Conservation (phyloP, 2,113 vertebrate species). For the Solenodon paradoxus region DNA sequence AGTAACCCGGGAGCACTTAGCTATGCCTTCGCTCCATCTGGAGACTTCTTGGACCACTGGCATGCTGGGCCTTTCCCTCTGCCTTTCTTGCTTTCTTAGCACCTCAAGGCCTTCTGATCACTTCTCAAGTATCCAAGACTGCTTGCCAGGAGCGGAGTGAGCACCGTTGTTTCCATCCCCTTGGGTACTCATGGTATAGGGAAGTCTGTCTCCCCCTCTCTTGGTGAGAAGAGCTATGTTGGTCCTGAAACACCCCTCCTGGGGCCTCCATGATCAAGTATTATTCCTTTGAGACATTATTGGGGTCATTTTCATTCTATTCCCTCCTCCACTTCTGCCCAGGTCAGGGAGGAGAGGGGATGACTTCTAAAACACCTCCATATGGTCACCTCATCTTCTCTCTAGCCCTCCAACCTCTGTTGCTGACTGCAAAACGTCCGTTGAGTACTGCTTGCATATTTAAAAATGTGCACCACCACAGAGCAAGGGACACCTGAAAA, state of each 20-base stretch:
- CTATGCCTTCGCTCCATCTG: not conserved
- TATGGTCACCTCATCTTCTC: not conserved
- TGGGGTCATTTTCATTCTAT: not conserved
- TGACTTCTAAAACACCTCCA: not conserved
- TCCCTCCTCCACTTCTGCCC: not conserved
- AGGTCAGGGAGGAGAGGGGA: not conserved
- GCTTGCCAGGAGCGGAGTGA: not conserved
- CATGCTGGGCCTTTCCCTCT: not conserved
- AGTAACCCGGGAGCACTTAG: not conserved
- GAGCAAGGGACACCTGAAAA: not conserved
- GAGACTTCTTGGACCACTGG: not conserved
- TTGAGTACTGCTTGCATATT: not conserved
- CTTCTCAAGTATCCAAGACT: not conserved
- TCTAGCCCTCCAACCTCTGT: not conserved
- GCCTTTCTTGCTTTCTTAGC: not conserved
- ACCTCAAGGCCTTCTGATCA: not conserved
- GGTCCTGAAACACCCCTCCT: not conserved
- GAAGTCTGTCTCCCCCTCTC: not conserved
- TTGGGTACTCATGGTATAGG: not conserved
- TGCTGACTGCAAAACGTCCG: not conserved
- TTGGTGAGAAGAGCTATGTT: not conserved
- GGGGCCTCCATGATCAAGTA: not conserved
- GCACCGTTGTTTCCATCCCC: not conserved
- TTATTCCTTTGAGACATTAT: not conserved
- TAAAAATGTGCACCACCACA: not conserved